Evolutionary conservation across 2,113 vertebrate species (phyloP).

Genomic region (Nettapus auritus): DNA sequence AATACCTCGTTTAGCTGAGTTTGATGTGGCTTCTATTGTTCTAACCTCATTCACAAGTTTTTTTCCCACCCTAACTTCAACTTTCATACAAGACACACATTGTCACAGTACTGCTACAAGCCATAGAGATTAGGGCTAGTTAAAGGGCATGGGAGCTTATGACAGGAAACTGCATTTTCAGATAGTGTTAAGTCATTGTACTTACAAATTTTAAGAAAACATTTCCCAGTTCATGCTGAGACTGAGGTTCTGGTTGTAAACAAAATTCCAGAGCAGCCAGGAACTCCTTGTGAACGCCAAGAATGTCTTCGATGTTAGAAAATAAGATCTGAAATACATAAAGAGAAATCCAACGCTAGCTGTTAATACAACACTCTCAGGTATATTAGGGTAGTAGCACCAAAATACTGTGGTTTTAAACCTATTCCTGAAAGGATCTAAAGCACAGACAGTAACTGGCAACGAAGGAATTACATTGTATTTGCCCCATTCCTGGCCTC

Average conservation of each 20-base stretch:
- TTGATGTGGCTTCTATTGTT: not conserved
- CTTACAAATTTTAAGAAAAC: constrained; percentile 97
- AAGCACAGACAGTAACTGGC: not conserved
- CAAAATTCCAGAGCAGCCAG: constrained; percentile 87
- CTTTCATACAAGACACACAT: constrained; percentile 63
- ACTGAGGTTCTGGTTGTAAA: constrained; percentile 93
- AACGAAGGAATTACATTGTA: not conserved
- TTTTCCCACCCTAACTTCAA: constrained; percentile 75
- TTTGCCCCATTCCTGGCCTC: not conserved
- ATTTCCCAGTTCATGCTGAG: constrained; percentile 92
- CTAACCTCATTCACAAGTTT: constrained; percentile 35
- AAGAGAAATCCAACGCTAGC: not conserved
- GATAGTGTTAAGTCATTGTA: constrained; percentile 62
- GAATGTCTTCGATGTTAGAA: constrained; percentile 97
- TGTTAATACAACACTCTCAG: not conserved
- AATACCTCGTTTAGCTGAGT: not conserved
- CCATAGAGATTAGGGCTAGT: not conserved
- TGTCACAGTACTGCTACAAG: constrained; percentile 59
- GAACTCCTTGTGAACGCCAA: constrained; percentile 92
- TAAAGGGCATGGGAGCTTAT: not conserved
- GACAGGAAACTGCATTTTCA: constrained; percentile 74
- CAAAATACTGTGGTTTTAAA: not conserved
- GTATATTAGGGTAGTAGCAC: not conserved
- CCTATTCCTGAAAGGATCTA: not conserved
- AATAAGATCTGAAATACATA: constrained; percentile 87